Base-by-base conservation (phyloP, 2,888 invertebrate genomes). In the Tipula confusa region DNA sequence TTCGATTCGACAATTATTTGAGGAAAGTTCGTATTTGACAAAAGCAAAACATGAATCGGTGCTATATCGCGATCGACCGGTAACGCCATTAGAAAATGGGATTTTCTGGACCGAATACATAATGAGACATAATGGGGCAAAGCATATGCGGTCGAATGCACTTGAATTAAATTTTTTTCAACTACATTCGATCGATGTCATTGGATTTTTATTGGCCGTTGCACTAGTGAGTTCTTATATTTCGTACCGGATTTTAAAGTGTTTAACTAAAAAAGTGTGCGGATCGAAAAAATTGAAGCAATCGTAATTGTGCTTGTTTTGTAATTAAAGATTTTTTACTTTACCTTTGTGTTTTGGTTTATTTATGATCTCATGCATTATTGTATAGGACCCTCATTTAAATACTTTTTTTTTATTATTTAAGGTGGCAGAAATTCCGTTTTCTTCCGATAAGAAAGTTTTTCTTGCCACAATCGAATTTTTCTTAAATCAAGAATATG, bases 1-100 rank as follows among this genome's bases (percentile, higher is more conserved):
- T 0, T 85, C 87, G 2, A 83, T 88, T 6, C 31, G 85, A 0
- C 88, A 89, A 38, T 83, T 88, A 0, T 83, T 89, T 0, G 84
- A 80, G 0, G 88, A 88, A 86, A 86, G 87, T 0, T 86, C 79
- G 15, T 89, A 87, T 83, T 84, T 82, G 2, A 33, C 84, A 2
- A 87, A 64, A 3, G 64, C 64, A 7, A 64, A 24, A 24, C 1
- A 64, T 64, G 64, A 64, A 64, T 64, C 64, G 7, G 24, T 24
- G 11, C 7, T 64, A 9, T 64, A 24, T 64, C 64, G 64, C 1
- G 64, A 64, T 64, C 64, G 64, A 64, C 64, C 64, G 24, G 2
- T 64, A 13, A 64, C 64, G 1, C 64, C 64, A 9, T 24, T 64
- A 64, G 24, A 64, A 64, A 64, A 64, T 24, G 64, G 64, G 0